These are phyloP conservation scores for Eristalis arbustorum DNA, from an alignment of 2,888 invertebrate genomes.

Conservation along the genomic window DNA sequence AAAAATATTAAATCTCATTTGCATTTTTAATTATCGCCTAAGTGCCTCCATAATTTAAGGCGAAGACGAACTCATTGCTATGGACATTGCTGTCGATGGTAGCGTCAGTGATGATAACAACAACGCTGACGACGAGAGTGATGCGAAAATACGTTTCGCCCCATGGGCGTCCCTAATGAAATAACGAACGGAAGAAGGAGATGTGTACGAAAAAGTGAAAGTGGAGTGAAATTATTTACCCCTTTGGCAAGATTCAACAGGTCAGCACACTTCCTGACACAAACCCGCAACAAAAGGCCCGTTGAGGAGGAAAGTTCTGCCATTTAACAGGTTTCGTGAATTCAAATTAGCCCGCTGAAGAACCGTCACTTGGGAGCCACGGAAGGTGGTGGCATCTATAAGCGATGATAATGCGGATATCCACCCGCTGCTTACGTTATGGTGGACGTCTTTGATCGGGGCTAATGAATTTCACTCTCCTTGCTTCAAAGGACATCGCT, in stretches of 20 bases:
- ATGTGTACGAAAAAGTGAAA: not conserved
- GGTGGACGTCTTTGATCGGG: slow-evolving; percentile 29
- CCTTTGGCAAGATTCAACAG: slow-evolving; percentile 36
- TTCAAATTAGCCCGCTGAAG: slow-evolving; percentile 39
- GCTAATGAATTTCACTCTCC: slow-evolving; percentile 40
- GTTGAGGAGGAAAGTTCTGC: slow-evolving; percentile 34
- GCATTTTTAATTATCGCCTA: slow-evolving; percentile 65
- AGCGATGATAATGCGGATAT: slow-evolving; percentile 7
- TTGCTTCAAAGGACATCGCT: not conserved
- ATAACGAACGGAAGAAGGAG: not conserved
- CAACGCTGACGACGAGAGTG: slow-evolving; percentile 34
- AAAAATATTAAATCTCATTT: slow-evolving; percentile 62
- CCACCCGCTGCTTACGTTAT: not conserved
- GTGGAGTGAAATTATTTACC: slow-evolving; percentile 13
- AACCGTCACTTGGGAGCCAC: not conserved
- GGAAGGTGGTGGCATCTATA: not conserved
- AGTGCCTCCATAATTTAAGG: slow-evolving; percentile 62
- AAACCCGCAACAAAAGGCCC: not conserved
- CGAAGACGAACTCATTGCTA: slow-evolving; percentile 47
- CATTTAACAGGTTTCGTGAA: slow-evolving; percentile 26
- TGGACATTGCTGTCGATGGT: slow-evolving; percentile 13
- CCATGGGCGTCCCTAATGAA: not conserved
- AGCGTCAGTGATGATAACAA: slow-evolving; percentile 17
- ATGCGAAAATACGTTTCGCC: slow-evolving; percentile 13
- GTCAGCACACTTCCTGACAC: slow-evolving; percentile 3